These are phyloP conservation scores for Phengaris alcon DNA, from an alignment of 2,888 invertebrate genomes.

Conservation along the genomic window DNA sequence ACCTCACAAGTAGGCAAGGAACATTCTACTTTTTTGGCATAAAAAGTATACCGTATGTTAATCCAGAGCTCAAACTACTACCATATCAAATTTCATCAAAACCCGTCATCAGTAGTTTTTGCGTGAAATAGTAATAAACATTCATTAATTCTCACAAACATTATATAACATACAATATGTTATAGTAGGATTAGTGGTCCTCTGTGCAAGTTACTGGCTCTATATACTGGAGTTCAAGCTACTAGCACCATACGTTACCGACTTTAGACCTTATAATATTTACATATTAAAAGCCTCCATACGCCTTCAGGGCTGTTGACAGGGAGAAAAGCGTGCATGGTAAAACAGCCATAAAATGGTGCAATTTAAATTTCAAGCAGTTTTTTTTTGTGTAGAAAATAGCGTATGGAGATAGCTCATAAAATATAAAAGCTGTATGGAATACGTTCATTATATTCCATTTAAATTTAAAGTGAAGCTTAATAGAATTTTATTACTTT, in stretches of 20 bases:
- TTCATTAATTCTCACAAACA: too few relatives aligned
- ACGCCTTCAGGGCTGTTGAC: slow-evolving; percentile 5
- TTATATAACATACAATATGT: too few relatives aligned
- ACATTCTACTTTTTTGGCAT: too few relatives aligned
- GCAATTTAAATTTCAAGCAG: background rate
- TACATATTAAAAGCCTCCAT: slow-evolving; percentile 27
- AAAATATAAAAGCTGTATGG: background rate
- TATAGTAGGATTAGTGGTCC: too few relatives aligned
- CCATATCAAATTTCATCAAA: too few relatives aligned
- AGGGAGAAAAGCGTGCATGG: background rate
- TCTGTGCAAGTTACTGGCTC: too few relatives aligned
- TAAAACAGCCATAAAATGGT: background rate
- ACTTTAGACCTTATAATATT: slow-evolving; percentile 5
- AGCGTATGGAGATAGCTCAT: background rate
- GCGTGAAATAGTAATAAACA: too few relatives aligned
- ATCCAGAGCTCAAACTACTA: too few relatives aligned
- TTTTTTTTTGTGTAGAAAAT: background rate
- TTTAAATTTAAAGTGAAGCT: background rate
- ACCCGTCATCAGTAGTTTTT: too few relatives aligned
- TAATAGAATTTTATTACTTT: background rate
- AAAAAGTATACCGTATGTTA: too few relatives aligned
- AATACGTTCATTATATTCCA: background rate
- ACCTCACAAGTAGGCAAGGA: background rate
- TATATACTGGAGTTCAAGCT: too few relatives aligned
- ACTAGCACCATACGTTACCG: too few relatives aligned